Base-by-base conservation (phyloP, 2,888 invertebrate genomes). In the Scaptomyza tumidula region DNA sequence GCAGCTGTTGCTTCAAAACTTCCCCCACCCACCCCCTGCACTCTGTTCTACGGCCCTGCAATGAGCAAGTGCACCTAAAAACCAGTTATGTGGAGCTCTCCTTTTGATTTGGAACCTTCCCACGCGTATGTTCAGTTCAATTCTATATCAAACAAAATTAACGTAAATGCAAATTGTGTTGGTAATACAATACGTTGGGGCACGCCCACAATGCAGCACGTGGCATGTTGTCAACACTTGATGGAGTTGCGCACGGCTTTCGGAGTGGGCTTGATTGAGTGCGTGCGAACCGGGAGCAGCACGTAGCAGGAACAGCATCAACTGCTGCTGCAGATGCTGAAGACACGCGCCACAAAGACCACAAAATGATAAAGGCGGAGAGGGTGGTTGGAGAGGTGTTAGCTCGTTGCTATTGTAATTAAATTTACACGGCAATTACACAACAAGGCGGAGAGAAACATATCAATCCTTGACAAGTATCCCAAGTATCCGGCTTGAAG, bases 401-500 rank as follows among this genome's bases (percentile, higher is more conserved):
- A 57, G 63, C 55, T 41, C 63, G 79, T 79, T 74, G 71, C 83
- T 66, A 78, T 50, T 82, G 89, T 91, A 92, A 92, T 92, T 92
- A 92, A 92, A 92, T 92, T 92, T 92, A 80, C 90, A 91, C 91
- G 91, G 91, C 90, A 90, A 91, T 92, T 92, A 90, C 90, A 90
- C 89, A 82, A 80, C 61, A 66, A 74, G 48, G 31, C 19, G 35
- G 5, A 4, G 19, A 9, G n/a, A 33, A 7, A 48, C 45, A 45
- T 64, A 71, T 68, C 62, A 58, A 62, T 58, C 33, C 57, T 13
- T n/a, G n/a, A 9, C 6, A 16, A 1, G 10, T 14, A 35, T 19
- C 19, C 1, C 19, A 19, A 19, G 19, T 19, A 19, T 19, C 19
- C 19, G 19, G 19, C 19, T 19, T 19, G 35, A 50, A 24, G 19